Percentiles rank a stretch among this genome's conserved stretches.
Evolutionary conservation across 2,888 invertebrate genomes (phyloP).

Genomic region (Cheiracanthium punctorium): DNA sequence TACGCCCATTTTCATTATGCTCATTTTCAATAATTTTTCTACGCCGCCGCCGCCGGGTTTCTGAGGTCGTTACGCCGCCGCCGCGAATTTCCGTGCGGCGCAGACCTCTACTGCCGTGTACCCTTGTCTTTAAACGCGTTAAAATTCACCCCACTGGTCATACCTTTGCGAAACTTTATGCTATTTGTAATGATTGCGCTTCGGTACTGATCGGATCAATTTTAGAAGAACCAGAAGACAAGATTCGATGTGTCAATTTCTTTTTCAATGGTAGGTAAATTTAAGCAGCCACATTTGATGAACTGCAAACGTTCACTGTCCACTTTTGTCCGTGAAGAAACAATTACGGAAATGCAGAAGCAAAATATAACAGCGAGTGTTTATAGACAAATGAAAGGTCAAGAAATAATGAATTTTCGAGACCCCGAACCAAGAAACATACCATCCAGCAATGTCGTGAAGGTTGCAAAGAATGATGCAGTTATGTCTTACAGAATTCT

Average conservation of each 20-base stretch:
- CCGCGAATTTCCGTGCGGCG: too few relatives aligned
- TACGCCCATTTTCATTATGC: too few relatives aligned
- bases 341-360: not conserved
- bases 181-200: not conserved
- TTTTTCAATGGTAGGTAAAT: not conserved
- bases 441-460: not conserved
- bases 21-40: too few relatives aligned
- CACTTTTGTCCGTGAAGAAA: not conserved
- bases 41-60: too few relatives aligned
- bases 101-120: too few relatives aligned
- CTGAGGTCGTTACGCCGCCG: too few relatives aligned
- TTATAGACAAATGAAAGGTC: not conserved
- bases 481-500: not conserved
- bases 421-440: not conserved
- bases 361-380: not conserved
- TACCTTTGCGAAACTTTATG: not conserved
- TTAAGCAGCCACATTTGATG: not conserved
- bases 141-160: not conserved
- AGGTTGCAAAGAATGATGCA: not conserved
- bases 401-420: not conserved
- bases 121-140: not conserved
- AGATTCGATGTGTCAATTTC: not conserved
- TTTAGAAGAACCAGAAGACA: not conserved
- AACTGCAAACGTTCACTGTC: not conserved
- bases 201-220: not conserved